Conservation (phyloP, 2,113 vertebrate species). For the Dasyurus viverrinus region DNA sequence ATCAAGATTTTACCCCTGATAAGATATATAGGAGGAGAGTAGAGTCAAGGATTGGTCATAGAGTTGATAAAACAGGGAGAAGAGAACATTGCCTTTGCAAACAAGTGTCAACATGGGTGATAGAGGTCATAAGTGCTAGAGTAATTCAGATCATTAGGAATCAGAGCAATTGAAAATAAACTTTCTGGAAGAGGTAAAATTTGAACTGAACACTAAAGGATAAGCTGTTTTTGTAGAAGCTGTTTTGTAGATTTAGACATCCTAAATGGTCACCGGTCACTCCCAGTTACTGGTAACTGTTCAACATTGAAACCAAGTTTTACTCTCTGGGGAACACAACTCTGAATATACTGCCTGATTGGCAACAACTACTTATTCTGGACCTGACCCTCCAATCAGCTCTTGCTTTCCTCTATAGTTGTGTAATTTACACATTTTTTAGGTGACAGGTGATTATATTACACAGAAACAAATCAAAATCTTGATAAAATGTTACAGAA, state of each 20-base stretch:
- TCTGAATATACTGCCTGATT: neutral
- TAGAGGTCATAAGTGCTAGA: neutral
- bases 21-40: neutral
- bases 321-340: neutral
- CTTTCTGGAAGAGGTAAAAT: neutral
- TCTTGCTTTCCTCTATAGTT: neutral
- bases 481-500: neutral
- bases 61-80: neutral
- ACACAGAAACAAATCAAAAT: neutral
- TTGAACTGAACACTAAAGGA: neutral
- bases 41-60: neutral
- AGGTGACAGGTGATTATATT: neutral
- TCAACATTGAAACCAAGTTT: neutral
- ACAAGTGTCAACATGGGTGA: neutral
- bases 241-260: too few relatives aligned
- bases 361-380: neutral
- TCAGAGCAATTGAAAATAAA: neutral
- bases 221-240: neutral
- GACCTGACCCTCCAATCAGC: neutral
- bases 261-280: neutral
- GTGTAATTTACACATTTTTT: neutral
- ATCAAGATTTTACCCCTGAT: neutral
- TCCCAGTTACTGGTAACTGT: neutral
- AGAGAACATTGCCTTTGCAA: neutral
- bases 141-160: neutral